These are phyloP conservation scores for Orthochromis malagaraziensis DNA, from an alignment of 2,113 vertebrate species.

Conservation along the genomic window DNA sequence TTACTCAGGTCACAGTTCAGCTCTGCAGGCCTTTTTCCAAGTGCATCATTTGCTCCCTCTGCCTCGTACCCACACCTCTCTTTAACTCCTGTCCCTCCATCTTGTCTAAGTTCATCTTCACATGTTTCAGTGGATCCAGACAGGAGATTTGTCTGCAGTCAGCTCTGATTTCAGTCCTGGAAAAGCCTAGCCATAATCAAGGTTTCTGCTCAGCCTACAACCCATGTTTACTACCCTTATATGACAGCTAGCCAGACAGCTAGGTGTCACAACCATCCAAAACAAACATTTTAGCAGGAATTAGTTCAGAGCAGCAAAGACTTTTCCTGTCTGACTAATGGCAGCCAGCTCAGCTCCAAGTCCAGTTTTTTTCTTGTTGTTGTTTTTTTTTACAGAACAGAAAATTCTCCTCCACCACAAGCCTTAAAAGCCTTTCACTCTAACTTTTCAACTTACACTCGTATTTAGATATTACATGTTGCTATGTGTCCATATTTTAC, in stretches of 20 bases:
- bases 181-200: constrained; percentile 7
- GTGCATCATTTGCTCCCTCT: neutral
- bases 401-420: neutral
- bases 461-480: neutral
- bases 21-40: neutral
- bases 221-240: neutral
- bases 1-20: neutral
- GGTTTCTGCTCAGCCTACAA: neutral
- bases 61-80: neutral
- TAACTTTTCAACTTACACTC: neutral
- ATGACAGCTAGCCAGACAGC: neutral
- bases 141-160: neutral
- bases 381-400: neutral
- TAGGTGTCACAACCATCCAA: neutral
- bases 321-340: neutral
- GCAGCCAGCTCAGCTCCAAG: neutral
- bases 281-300: neutral
- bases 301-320: neutral
- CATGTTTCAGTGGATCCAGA: constrained; percentile 31
- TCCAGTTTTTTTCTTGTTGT: neutral
- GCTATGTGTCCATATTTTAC: neutral
- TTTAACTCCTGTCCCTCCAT: neutral
- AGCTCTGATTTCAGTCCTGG: neutral
- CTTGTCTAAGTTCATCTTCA: constrained; percentile 29
- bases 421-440: neutral